phyloP scores from a whole-genome alignment of 2,113 vertebrate genomes.

The Mastomys coucha region DNA sequence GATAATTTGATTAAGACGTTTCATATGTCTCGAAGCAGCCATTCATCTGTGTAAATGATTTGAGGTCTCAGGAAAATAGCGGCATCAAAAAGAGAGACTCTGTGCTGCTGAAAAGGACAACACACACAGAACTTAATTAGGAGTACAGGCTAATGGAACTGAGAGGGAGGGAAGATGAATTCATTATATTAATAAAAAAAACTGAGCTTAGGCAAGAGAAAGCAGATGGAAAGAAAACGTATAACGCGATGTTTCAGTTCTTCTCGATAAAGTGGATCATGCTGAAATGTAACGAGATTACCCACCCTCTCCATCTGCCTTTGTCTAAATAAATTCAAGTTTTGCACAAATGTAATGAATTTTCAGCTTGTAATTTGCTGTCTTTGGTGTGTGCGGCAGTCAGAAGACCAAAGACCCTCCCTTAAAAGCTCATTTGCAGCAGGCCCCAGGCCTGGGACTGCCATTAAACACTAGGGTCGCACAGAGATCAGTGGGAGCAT shows the following conservation, averaged over 20 bases:
- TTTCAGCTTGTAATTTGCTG: slow-evolving; percentile 60
- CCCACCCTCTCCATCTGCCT: slow-evolving; percentile 85
- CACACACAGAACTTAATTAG: slow-evolving; percentile 73
- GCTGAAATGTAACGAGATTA: slow-evolving; percentile 79
- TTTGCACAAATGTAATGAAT: slow-evolving; percentile 73
- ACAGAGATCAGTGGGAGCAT: background rate
- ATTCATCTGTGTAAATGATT: slow-evolving; percentile 55
- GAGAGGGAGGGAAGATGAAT: slow-evolving; percentile 77
- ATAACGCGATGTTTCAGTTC: slow-evolving; percentile 77
- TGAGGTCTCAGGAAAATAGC: slow-evolving; percentile 43
- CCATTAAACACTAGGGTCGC: background rate
- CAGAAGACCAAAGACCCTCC: background rate
- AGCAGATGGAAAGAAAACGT: slow-evolving; percentile 82
- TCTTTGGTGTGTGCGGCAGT: background rate
- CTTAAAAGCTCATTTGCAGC: background rate
- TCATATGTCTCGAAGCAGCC: background rate
- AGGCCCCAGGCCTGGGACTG: background rate
- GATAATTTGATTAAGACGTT: slow-evolving; percentile 68
- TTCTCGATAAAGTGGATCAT: slow-evolving; percentile 78
- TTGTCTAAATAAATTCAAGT: slow-evolving; percentile 79
- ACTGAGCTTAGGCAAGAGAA: slow-evolving; percentile 61
- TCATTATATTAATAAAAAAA: slow-evolving; percentile 82
- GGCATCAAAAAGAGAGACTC: background rate
- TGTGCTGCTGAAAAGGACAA: slow-evolving; percentile 68
- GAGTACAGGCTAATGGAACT: slow-evolving; percentile 67